Evolutionary conservation across 1,140 invertebrate genomes (phyloP).

Genomic region (Bombus affinis): DNA sequence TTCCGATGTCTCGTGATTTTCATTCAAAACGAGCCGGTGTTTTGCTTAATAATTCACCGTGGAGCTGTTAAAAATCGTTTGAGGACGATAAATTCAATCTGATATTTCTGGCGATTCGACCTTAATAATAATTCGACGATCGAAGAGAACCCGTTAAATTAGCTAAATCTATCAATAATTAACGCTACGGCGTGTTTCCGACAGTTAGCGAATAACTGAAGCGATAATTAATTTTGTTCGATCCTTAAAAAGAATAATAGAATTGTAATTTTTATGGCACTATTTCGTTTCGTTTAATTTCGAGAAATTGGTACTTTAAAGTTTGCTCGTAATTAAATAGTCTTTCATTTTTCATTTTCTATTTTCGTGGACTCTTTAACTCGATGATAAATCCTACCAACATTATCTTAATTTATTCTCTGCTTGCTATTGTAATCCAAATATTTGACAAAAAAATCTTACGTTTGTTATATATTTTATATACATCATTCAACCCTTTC

Average conservation of each 20-base stretch:
- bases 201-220: not conserved
- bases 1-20: not conserved
- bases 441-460: not conserved
- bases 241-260: not conserved
- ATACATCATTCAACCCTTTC: not conserved
- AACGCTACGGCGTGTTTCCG: not conserved
- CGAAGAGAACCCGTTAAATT: not conserved
- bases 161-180: not conserved
- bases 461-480: not conserved
- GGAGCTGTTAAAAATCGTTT: not conserved
- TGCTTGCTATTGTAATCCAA: not conserved
- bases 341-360: not conserved
- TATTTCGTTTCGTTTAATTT: not conserved
- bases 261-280: conserved; percentile 6
- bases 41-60: not conserved
- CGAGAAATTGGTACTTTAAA: too few relatives aligned
- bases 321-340: too few relatives aligned
- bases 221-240: too few relatives aligned
- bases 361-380: not conserved
- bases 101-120: not conserved
- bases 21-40: too few relatives aligned
- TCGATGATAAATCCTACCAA: not conserved
- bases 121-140: not conserved
- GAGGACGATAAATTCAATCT: not conserved
- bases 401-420: not conserved